These are phyloP conservation scores for Coracias cyanogaster DNA, from an alignment of 2,797 vertebrate genomes.

Conservation along the genomic window DNA sequence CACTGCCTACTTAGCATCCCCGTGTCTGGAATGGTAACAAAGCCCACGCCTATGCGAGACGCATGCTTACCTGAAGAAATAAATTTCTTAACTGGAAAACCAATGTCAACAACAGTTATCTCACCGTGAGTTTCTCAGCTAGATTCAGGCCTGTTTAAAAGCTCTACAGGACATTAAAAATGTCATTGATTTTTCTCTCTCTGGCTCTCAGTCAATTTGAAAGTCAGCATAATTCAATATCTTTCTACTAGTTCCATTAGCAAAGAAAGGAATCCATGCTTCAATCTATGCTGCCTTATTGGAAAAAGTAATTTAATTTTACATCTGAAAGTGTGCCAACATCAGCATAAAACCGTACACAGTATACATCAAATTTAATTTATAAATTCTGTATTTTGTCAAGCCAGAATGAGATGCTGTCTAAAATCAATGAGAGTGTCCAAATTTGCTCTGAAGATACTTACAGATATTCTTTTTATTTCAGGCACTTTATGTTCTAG, in stretches of 20 bases:
- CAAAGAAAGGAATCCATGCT: slow-evolving; percentile 60
- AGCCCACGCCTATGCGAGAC: background rate
- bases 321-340: slow-evolving; percentile 65
- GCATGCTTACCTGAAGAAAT: background rate
- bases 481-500: background rate
- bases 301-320: slow-evolving; percentile 73
- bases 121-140: background rate
- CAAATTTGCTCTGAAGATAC: background rate
- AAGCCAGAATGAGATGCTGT: slow-evolving; percentile 8
- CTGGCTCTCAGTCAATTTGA: slow-evolving; percentile 45
- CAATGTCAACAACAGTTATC: background rate
- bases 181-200: slow-evolving; percentile 62
- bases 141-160: slow-evolving; percentile 32
- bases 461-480: background rate
- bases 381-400: slow-evolving; percentile 49
- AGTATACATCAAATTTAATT: slow-evolving; percentile 49
- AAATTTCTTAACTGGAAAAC: slow-evolving; percentile 8
- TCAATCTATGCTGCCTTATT: slow-evolving; percentile 57
- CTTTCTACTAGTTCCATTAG: slow-evolving; percentile 63
- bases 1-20: background rate
- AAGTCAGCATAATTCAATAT: slow-evolving; percentile 68
- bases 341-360: slow-evolving; percentile 41
- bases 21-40: background rate
- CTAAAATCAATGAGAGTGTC: slow-evolving; percentile 35
- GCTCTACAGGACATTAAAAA: slow-evolving; percentile 51